A percentile compares a stretch with the other conserved stretches of the same genome.
Evolutionary conservation across 2,113 vertebrate species (phyloP).

Genomic region (Probosciger aterrimus): DNA sequence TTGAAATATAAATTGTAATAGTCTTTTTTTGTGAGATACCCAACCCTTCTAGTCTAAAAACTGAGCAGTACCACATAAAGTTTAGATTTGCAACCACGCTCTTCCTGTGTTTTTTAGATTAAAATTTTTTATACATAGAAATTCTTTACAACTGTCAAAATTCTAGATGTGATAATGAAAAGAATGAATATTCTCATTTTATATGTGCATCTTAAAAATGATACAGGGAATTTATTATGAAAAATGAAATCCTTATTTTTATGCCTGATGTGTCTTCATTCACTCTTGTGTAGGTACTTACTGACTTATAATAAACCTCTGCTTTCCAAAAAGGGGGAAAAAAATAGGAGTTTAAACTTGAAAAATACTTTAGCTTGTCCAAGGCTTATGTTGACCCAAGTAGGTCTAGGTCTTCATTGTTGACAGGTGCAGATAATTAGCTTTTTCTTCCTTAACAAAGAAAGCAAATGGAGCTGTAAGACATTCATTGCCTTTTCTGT

Average conservation of each 20-base stretch:
- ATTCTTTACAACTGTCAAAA: neutral
- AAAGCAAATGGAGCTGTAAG: conserved; percentile 56
- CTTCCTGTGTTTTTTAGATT: neutral
- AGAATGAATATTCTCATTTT: neutral
- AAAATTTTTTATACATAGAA: neutral
- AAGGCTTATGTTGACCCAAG: conserved; percentile 60
- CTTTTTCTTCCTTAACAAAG: conserved; percentile 68
- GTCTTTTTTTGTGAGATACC: neutral
- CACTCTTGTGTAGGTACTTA: neutral
- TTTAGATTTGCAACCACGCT: neutral
- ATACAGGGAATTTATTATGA: neutral
- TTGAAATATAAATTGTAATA: neutral
- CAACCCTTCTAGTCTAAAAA: neutral
- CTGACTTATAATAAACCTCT: conserved; percentile 3
- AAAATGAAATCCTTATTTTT: neutral
- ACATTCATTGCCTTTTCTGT: conserved; percentile 55
- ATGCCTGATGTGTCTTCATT: neutral
- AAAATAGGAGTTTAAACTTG: neutral
- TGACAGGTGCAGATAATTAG: conserved; percentile 66
- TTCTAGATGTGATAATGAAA: neutral
- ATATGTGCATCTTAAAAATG: neutral
- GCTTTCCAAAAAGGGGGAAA: neutral
- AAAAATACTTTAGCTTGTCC: conserved; percentile 61
- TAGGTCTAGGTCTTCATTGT: conserved; percentile 52
- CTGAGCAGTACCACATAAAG: neutral